Percentiles rank a stretch among this genome's conserved stretches.
These are phyloP conservation scores for Molothrus ater DNA, from an alignment of 2,797 vertebrate genomes.

Conservation along the genomic window DNA sequence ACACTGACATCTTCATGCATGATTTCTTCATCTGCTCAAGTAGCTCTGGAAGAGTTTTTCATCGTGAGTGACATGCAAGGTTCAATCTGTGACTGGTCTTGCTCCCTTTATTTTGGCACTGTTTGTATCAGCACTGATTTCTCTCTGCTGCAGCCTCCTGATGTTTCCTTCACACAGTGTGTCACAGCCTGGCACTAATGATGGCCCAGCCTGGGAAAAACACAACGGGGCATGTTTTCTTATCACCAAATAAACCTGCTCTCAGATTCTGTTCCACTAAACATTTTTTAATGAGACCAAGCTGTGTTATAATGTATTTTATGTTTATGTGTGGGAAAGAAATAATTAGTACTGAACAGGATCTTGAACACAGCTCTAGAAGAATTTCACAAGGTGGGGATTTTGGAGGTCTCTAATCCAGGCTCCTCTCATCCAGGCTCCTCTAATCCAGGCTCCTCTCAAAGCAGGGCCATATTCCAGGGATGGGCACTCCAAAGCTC, in stretches of 20 bases:
- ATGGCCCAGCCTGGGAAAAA: background rate
- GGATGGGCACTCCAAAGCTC: background rate
- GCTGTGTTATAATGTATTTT: background rate
- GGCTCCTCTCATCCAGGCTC: background rate
- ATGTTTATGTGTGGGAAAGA: background rate
- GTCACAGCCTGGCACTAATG: background rate
- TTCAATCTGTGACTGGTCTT: slow-evolving; percentile 11
- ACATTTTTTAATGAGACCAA: background rate
- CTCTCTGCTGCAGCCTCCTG: background rate
- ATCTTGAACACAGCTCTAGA: background rate
- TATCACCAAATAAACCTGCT: background rate
- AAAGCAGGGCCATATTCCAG: background rate
- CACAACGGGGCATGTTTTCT: background rate
- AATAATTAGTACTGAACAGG: background rate
- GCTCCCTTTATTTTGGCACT: background rate
- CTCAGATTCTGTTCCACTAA: background rate
- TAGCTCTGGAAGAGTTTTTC: slow-evolving; percentile 25
- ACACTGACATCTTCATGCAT: slow-evolving; percentile 37
- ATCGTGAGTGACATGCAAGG: background rate
- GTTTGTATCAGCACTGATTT: background rate
- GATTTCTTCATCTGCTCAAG: slow-evolving; percentile 50
- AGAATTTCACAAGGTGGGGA: background rate
- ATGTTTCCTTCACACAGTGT: background rate
- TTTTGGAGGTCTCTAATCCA: background rate
- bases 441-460: background rate